Base-by-base conservation (phyloP, 2,113 vertebrate species). In the Smithornis capensis region DNA sequence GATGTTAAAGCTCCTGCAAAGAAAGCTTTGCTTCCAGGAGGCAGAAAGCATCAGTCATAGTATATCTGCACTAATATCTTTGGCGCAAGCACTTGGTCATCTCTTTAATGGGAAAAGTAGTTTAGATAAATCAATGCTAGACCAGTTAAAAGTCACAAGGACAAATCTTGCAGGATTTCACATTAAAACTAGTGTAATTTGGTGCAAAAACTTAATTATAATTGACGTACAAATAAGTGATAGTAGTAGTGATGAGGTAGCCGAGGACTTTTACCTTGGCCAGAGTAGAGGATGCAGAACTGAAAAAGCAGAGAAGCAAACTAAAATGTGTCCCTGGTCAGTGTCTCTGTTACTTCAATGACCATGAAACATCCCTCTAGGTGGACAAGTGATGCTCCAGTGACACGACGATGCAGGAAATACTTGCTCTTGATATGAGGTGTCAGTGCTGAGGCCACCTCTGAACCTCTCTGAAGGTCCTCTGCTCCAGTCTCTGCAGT, bases 111-210 rank as follows among this genome's bases (percentile, higher is more conserved):
- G 68, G 77, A 93, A 83, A 89, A 81, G 76, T 35, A 57, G 52
- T 92, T 92, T 45, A 90, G 95, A 83, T 74, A 92, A 71, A 88
- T 92, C 80, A 82, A 10, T 59, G 64, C 60, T 81, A 84, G 92
- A 52, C 63, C 75, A 74, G 63, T 83, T 70, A 67, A 83, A 94
- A 90, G 79, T 86, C 47, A 40, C 44, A 90, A 92, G 76, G 88
- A 93, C 86, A 90, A 78, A 68, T 52, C 57, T 64, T 69, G 40
- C 21, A 79, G 77, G 53, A 50, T 90, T 89, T 56, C 76, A 79
- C 47, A 50, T 65, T 86, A 85, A 83, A 92, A 75, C 37, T 62
- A 28, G 31, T 45, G 47, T 70, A 86, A 90, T 47, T 89, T 86
- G 62, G 73, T 82, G 44, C 31, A 19, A 83, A 85, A 53, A 56